Percentiles rank a stretch among this genome's conserved stretches.
phyloP scores from a whole-genome alignment of 2,888 invertebrate genomes.

The Pseudoips prasinana region DNA sequence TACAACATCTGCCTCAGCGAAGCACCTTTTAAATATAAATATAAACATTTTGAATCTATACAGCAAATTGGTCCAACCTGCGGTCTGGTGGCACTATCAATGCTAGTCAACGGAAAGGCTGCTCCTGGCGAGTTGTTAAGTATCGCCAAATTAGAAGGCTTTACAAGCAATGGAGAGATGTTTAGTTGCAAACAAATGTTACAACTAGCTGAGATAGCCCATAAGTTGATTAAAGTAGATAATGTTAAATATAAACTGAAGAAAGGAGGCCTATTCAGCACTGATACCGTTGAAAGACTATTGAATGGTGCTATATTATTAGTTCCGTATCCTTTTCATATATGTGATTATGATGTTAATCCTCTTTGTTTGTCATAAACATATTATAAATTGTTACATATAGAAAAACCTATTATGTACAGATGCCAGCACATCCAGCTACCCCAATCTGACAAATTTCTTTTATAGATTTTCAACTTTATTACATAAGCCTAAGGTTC shows the following conservation, averaged over 20 bases:
- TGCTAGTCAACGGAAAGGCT: slow-evolving; percentile 84
- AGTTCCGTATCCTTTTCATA: slow-evolving; percentile 83
- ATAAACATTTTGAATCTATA: slow-evolving; percentile 60
- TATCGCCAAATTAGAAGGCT: slow-evolving; percentile 84
- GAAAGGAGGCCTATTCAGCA: slow-evolving; percentile 67
- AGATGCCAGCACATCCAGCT: no score
- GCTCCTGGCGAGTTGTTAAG: slow-evolving; percentile 82
- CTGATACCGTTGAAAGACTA: slow-evolving; percentile 74
- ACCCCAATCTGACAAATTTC: no score
- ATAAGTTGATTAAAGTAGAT: slow-evolving; percentile 67
- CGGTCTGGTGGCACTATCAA: slow-evolving; percentile 93
- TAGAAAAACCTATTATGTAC: no score
- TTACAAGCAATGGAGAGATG: slow-evolving; percentile 94
- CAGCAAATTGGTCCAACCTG: slow-evolving; percentile 88
- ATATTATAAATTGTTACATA: no score
- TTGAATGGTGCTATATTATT: slow-evolving; percentile 81
- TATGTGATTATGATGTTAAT: slow-evolving; percentile 28
- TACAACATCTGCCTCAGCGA: slow-evolving; percentile 74
- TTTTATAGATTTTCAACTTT: no score
- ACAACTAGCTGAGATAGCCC: slow-evolving; percentile 80
- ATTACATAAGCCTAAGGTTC: no score
- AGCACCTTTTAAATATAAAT: slow-evolving; percentile 74
- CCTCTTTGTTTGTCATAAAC: no score
- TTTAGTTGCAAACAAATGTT: slow-evolving; percentile 89
- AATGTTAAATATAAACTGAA: slow-evolving; percentile 61